These are phyloP conservation scores for Nebria brevicollis DNA, from an alignment of 2,888 invertebrate species.

Conservation along the genomic window DNA sequence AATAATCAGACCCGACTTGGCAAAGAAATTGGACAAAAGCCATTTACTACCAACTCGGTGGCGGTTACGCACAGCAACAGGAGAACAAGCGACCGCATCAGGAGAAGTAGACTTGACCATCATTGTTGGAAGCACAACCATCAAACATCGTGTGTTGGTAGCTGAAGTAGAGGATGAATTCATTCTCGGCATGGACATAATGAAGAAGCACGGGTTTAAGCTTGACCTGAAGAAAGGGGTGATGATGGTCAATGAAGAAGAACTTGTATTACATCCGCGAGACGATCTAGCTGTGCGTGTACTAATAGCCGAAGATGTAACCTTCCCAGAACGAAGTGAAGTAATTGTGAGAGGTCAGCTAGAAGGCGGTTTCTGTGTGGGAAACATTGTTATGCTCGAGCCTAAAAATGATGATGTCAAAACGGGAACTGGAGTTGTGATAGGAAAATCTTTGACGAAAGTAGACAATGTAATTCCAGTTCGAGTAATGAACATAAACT, in stretches of 20 bases:
- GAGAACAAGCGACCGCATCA: too few species aligned
- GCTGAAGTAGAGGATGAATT: conserved; percentile 22
- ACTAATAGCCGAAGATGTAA: too few species aligned
- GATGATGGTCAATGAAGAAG: conserved; percentile 10
- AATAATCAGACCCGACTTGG: too few species aligned
- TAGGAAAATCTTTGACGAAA: background rate
- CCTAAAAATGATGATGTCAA: background rate
- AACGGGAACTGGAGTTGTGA: background rate
- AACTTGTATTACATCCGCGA: conserved; percentile 5
- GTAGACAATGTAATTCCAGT: conserved; percentile 6
- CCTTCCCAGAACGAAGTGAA: too few species aligned
- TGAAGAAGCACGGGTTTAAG: conserved; percentile 1
- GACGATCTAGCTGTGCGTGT: background rate
- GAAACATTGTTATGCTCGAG: conserved; percentile 3
- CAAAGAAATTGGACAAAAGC: too few species aligned
- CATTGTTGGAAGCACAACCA: background rate
- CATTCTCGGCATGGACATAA: conserved; percentile 31
- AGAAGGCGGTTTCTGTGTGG: background rate
- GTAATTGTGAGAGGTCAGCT: background rate
- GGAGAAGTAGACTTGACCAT: too few species aligned
- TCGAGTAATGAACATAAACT: conserved; percentile 18
- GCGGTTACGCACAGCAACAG: too few species aligned
- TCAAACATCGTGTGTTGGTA: conserved; percentile 14
- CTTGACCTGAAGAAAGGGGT: conserved; percentile 5
- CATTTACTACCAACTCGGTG: too few species aligned